Conservation (phyloP, 2,888 invertebrate species). For the Osedax fenrisi region DNA sequence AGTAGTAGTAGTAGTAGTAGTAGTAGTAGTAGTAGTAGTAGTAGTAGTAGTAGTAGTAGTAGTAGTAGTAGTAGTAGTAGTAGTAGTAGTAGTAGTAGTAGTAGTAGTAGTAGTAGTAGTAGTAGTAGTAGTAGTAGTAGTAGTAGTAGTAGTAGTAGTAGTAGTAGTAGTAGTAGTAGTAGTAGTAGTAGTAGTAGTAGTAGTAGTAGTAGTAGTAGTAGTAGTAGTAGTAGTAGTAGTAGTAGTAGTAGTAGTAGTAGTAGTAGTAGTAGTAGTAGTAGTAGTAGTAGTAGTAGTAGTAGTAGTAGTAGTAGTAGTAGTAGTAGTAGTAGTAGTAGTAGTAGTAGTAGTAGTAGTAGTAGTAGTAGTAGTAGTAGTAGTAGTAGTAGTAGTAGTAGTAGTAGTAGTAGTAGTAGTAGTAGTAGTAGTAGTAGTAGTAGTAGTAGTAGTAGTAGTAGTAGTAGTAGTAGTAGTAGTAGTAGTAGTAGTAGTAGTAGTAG, state of each 20-base stretch:
- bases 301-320: constrained; percentile 1
- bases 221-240: constrained; percentile 24
- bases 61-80: constrained; percentile 24
- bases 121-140: constrained; percentile 21
- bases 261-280: constrained; percentile 15
- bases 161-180: constrained; percentile 15
- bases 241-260: constrained; percentile 23
- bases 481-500: constrained; percentile 32
- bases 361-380: constrained; percentile 33
- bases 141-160: constrained; percentile 21
- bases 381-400: constrained; percentile 33
- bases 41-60: constrained; percentile 31
- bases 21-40: constrained; percentile 30
- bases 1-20: constrained; percentile 32
- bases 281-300: constrained; percentile 19
- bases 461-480: constrained; percentile 32
- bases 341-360: constrained; percentile 34
- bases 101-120: constrained; percentile 17
- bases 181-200: constrained; percentile 20
- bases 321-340: constrained; percentile 32
- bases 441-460: constrained; percentile 32
- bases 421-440: constrained; percentile 34
- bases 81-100: constrained; percentile 23
- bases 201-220: constrained; percentile 17
- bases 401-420: constrained; percentile 33